phyloP scores from a whole-genome alignment of 2,113 vertebrate species.

The Neoarius graeffei region DNA sequence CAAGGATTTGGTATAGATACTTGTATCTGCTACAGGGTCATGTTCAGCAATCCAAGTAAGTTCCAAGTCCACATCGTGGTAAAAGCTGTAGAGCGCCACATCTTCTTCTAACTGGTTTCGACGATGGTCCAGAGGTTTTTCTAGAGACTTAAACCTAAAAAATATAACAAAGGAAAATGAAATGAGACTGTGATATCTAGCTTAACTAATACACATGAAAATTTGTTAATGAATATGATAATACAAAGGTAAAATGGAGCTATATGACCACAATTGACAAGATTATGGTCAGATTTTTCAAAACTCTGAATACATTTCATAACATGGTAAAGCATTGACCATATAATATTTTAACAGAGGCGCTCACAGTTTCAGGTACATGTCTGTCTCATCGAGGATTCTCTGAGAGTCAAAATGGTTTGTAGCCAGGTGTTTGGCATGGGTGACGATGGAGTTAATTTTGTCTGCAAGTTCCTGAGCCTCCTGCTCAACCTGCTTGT shows the following conservation, averaged over 20 bases:
- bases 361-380: slow-evolving; percentile 78
- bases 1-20: slow-evolving; percentile 69
- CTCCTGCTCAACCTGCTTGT: slow-evolving; percentile 79
- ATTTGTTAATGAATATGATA: background rate
- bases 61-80: slow-evolving; percentile 78
- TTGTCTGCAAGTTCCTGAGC: slow-evolving; percentile 80
- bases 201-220: background rate
- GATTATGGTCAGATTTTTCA: background rate
- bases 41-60: slow-evolving; percentile 82
- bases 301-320: background rate
- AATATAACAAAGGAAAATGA: background rate
- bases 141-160: slow-evolving; percentile 82
- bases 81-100: slow-evolving; percentile 78
- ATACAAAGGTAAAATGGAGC: background rate
- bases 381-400: slow-evolving; percentile 80
- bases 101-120: slow-evolving; percentile 75
- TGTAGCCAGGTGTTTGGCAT: slow-evolving; percentile 75
- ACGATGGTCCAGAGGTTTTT: slow-evolving; percentile 74
- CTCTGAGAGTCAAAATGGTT: slow-evolving; percentile 81
- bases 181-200: background rate
- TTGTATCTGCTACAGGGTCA: slow-evolving; percentile 65
- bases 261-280: background rate
- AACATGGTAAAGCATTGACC: background rate
- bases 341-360: background rate
- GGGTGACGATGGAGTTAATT: slow-evolving; percentile 80